Evolutionary conservation across 2,888 invertebrate genomes (phyloP).

Genomic region (Rotaria macrura): DNA sequence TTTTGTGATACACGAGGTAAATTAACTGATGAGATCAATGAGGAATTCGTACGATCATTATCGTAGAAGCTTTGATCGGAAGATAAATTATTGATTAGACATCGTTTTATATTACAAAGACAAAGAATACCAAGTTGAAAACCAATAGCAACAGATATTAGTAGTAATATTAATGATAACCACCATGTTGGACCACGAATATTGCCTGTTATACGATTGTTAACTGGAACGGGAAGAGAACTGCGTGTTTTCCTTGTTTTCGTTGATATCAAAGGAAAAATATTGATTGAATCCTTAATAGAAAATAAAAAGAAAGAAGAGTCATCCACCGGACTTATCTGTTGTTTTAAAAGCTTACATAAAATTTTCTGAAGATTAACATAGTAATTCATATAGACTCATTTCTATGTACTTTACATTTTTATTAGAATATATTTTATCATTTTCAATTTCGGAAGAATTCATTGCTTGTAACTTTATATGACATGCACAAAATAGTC

Average conservation of each 20-base stretch:
- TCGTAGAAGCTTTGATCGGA: not conserved
- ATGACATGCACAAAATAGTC: too few species aligned
- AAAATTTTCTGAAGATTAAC: too few species aligned
- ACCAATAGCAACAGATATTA: not conserved
- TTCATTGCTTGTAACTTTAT: too few species aligned
- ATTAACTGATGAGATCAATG: not conserved
- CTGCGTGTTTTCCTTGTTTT: not conserved
- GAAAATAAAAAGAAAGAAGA: not conserved
- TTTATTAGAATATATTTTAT: too few species aligned
- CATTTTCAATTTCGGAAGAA: too few species aligned
- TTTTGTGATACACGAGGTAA: not conserved
- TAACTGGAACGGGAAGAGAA: not conserved
- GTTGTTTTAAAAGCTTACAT: not conserved
- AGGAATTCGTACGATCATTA: not conserved
- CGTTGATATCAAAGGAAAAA: not conserved
- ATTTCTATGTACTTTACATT: too few species aligned
- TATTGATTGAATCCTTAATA: not conserved
- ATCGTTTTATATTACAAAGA: slow-evolving; percentile 13
- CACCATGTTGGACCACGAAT: slow-evolving; percentile 18
- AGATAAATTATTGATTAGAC: not conserved
- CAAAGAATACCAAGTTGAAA: not conserved
- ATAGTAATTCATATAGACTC: too few species aligned
- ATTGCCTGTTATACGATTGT: not conserved
- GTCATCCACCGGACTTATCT: too few species aligned
- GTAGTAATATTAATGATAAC: not conserved